Percentiles rank a stretch among this genome's conserved stretches.
Evolutionary conservation across 1,140 invertebrate genomes (phyloP).

Genomic region (Galleria mellonella): DNA sequence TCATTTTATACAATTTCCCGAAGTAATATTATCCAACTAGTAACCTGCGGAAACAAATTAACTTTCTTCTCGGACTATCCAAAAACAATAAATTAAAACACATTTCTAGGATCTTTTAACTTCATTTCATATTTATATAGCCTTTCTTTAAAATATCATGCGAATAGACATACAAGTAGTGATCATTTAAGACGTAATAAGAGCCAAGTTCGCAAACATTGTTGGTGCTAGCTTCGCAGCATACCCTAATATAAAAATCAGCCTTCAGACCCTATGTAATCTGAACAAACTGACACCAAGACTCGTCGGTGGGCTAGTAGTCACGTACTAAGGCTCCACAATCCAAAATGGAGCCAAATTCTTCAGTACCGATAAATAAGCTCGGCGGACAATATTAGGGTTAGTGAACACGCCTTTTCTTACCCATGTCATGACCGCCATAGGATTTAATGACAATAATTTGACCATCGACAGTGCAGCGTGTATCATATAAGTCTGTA

Average conservation of each 20-base stretch:
- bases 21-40: too few relatives aligned
- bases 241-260: slow-evolving; percentile 29
- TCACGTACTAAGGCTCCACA: slow-evolving; percentile 33
- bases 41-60: too few relatives aligned
- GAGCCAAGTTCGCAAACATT: slow-evolving; percentile 25
- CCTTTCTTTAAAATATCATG: slow-evolving; percentile 30
- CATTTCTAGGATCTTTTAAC: too few relatives aligned
- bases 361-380: slow-evolving; percentile 40
- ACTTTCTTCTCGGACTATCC: too few relatives aligned
- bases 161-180: slow-evolving; percentile 33
- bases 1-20: too few relatives aligned
- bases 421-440: slow-evolving; percentile 37
- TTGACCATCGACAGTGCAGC: slow-evolving; percentile 37
- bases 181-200: slow-evolving; percentile 33
- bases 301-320: slow-evolving; percentile 23
- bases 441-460: slow-evolving; percentile 30
- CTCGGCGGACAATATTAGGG: slow-evolving; percentile 30
- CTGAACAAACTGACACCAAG: slow-evolving; percentile 28
- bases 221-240: slow-evolving; percentile 22
- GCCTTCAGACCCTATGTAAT: slow-evolving; percentile 25
- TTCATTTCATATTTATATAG: slow-evolving; percentile 24
- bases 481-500: slow-evolving; percentile 38
- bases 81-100: too few relatives aligned
- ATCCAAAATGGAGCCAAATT: slow-evolving; percentile 43
- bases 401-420: slow-evolving; percentile 33